Base-by-base conservation (phyloP, 2,113 vertebrate genomes). In the Amphiprion percula region DNA sequence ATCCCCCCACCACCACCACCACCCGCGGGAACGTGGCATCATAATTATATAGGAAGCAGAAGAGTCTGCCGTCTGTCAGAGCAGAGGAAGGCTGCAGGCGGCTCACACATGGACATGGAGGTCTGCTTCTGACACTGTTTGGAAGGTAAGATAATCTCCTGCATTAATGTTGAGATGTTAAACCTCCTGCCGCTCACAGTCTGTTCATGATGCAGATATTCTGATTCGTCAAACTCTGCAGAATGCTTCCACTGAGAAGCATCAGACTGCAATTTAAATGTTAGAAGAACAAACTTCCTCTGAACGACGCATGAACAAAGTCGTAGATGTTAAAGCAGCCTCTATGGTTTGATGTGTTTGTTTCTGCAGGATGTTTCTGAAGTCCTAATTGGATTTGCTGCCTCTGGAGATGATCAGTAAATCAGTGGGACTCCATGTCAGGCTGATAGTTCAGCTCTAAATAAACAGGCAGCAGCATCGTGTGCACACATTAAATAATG, bases 1-100 rank as follows among this genome's bases (percentile, higher is more conserved):
- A 3, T 72, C 85, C 76, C 87, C 83, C 33, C 33, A 4, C 28
- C 28, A 30, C 21, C 21, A 30, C 33, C 33, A 9, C 33, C 33
- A 9, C 33, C 9, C 89, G 75, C 70, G 0, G 87, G 90, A 82
- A 90, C 76, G 81, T 62, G 70, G 68, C 80, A 82, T 75, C 69
- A 77, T 74, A 85, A 83, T 88, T 77, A 87, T 89, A 91, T 79
- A 87, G 89, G 82, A 88, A 79, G 90, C 80, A 17, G 84, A 80
- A 10, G 60, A 77, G 87, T 10, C 85, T 62, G 74, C 68, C 58
- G 47, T 84, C 82, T 85, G 80, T 80, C 33, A 60, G 70, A 81
- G 84, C 68, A 24, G 16, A 68, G 52, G 68, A 65, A 53, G 69
- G 82, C 86, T 82, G 85, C 76, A 49, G 54, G 49, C 69, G 26